Base-by-base conservation (phyloP, 2,797 vertebrate species). In the Arrhamphus sclerolepis region DNA sequence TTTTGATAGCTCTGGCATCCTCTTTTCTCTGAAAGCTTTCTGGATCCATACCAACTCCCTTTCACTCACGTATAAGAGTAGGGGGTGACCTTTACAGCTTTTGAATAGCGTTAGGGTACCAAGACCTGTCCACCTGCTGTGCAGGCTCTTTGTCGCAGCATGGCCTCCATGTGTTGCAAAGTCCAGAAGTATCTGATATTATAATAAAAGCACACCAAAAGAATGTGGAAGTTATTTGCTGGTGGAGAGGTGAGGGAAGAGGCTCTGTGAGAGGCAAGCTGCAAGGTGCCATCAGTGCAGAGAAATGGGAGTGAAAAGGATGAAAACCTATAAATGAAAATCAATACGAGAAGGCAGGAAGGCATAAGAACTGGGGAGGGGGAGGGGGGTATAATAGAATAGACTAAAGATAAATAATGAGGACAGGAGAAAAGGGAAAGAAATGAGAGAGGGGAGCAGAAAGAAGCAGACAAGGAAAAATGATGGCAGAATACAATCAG, bases 261-360 rank as follows among this genome's bases (percentile, higher is more conserved):
- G 72, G 70, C 54, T 78, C 72, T 82, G 78, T 82, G 86, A 89
- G 81, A 88, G 81, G 71, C 78, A 75, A 83, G 77, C 84, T 80
- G 78, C 80, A 74, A 84, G 80, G 84, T 83, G 81, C 86, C 86
- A 81, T 91, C 85, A 83, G 80, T 76, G 84, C 83, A 83, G 86
- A 87, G 84, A 92, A 90, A 91, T 89, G 86, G 88, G 89, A 92
- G 87, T 87, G 88, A 92, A 93, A 92, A 87, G 89, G 90, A 92
- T 91, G 91, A 92, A 92, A 93, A 93, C 89, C 91, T 91, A 84
- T 92, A 92, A 93, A 91, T 92, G 91, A 89, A 93, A 93, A 93
- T 93, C 91, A 93, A 93, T 93, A 92, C 40, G 7, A 88, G 88
- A 89, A 91, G 86, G 90, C 87, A 91, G 90, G 86, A 89, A 89